Evolutionary conservation across 1,140 invertebrate species (phyloP).

Genomic region (Cotesia typhae): DNA sequence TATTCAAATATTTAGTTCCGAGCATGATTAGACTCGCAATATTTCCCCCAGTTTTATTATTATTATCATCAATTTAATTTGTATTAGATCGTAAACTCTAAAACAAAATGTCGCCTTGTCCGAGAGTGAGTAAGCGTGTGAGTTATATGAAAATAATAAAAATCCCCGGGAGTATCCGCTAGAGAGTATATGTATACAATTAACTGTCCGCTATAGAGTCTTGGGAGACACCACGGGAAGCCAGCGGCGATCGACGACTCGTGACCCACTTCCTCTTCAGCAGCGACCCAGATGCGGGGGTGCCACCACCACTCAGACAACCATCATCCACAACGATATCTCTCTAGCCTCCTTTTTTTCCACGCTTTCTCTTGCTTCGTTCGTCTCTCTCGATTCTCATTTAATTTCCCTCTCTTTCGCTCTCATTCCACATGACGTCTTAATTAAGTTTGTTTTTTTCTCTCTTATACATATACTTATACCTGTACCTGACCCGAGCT

Average conservation of each 20-base stretch:
- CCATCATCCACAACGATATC: slow-evolving; percentile 4
- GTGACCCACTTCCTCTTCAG: slow-evolving; percentile 56
- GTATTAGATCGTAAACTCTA: too few species aligned
- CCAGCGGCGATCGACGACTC: slow-evolving; percentile 58
- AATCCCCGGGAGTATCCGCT: too few species aligned
- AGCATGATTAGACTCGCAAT: too few species aligned
- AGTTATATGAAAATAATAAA: too few species aligned
- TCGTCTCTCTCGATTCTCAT: slow-evolving; percentile 27
- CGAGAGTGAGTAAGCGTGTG: too few species aligned
- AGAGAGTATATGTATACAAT: background rate
- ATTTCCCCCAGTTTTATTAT: too few species aligned
- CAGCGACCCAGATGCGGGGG: slow-evolving; percentile 55
- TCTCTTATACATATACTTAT: too few species aligned
- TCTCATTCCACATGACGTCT: slow-evolving; percentile 41
- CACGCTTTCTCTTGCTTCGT: slow-evolving; percentile 14
- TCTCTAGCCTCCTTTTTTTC: slow-evolving; percentile 37
- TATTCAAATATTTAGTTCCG: too few species aligned
- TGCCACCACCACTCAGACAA: slow-evolving; percentile 35
- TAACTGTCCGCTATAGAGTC: background rate
- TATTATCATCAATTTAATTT: too few species aligned
- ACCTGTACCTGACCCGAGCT: too few species aligned
- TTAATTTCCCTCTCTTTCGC: slow-evolving; percentile 29
- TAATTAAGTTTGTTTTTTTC: background rate
- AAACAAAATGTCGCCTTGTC: too few species aligned
- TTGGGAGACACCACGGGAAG: slow-evolving; percentile 40